Evolutionary conservation across 64 coral and sea anemone species (phyloP), one percentile per base, ranked within the genome.

Genomic region (Montipora foliosa): DNA sequence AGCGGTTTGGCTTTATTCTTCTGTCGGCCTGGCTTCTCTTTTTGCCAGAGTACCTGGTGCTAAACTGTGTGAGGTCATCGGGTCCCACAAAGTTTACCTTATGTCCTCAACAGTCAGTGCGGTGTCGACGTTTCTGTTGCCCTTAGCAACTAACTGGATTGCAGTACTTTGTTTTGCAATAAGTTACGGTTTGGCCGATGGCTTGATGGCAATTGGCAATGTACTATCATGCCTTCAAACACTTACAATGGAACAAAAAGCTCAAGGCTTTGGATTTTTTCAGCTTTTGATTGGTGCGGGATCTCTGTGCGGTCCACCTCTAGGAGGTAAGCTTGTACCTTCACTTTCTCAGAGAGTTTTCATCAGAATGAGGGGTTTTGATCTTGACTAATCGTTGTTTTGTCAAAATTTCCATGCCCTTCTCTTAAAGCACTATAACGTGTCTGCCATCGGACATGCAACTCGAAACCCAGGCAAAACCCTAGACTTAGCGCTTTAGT

Each of bases 211-310:
- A 19, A 70, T 86, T 86, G 82, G 64, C 9, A 6, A 1, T 11
- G 49, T 86, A 68, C 17, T 86, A 37, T 71, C 64, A 50, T 6
- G 2, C 19, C 9, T 51, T 1, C 6, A 86, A 72, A 72, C 6
- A 11, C 82, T 86, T 1, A 86, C 82, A 22, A 66, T 9, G 82
- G 68, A 22, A 72, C 82, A 86, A 24, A 86, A 86, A 71, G 82
- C 82, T 50, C 82, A 86, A 71, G 82, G 82, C 67, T 72, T 71
- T 45, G 82, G 82, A 6, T 86, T 86, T 51, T 67, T 10, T 21
- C 46, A 50, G 19, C 47, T 71, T 47, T 86, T 47, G 17, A 49
- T 71, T 22, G 49, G 82, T 19, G 19, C 9, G 1, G 82, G 64
- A 21, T 5, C 47, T 48, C 47, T 86, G 19, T 70, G 17, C 9